Conservation (phyloP, 2,888 invertebrate species). For the Macrosoma leucophasiata region DNA sequence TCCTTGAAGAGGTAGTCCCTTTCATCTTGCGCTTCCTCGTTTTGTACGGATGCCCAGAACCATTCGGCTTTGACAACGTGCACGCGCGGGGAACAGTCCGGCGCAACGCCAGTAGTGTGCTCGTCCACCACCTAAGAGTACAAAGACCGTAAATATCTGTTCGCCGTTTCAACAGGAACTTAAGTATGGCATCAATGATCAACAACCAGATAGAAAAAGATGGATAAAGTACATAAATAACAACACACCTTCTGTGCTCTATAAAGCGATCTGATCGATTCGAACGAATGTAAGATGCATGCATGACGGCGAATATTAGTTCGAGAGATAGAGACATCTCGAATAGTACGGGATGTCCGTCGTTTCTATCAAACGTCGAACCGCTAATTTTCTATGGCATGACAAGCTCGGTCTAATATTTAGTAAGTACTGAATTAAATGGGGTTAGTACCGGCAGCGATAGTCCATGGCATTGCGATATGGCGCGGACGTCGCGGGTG, state of each 20-base stretch:
- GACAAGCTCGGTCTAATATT: conserved; percentile 53
- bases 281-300: conserved; percentile 38
- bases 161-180: background rate
- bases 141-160: conserved; percentile 16
- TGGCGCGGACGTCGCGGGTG: conserved; percentile 66
- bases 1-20: conserved; percentile 91
- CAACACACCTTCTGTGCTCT: conserved; percentile 24
- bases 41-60: conserved; percentile 99
- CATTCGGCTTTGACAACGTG: conserved; percentile 94
- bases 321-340: conserved; percentile 26
- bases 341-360: conserved; percentile 16
- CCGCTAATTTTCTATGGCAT: conserved; percentile 37
- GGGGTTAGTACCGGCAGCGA: conserved; percentile 77
- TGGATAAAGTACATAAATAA: conserved; percentile 11
- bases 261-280: conserved; percentile 26
- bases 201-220: background rate
- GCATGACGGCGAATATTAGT: conserved; percentile 40
- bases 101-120: conserved; percentile 80
- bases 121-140: conserved; percentile 88
- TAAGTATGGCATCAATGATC: no score
- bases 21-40: conserved; percentile 94
- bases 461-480: conserved; percentile 72
- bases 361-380: conserved; percentile 18
- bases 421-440: conserved; percentile 71
- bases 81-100: conserved; percentile 82